phyloP scores from a whole-genome alignment of 64 coral and sea anemone species.

The Actinia tenebrosa region DNA sequence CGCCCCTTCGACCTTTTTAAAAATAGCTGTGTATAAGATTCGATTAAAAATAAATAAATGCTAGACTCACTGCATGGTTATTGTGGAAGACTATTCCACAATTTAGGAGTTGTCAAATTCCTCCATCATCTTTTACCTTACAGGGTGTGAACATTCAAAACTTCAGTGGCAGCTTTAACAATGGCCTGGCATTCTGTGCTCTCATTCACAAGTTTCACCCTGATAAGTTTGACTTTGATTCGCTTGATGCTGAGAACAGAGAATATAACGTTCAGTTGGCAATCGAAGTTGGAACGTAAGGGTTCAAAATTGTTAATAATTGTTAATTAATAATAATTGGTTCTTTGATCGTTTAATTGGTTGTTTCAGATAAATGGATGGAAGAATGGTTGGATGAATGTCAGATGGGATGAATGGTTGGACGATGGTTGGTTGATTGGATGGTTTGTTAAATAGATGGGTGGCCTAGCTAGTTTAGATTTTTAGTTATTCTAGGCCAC shows the following conservation, averaged over 20 bases:
- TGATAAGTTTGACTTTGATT: conserved; percentile 62
- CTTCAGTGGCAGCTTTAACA: conserved; percentile 68
- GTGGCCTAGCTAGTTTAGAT: no score
- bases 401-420: no score
- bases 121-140: conserved; percentile 10
- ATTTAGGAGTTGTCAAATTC: no score
- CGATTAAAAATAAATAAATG: no score
- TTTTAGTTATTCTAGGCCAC: no score
- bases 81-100: no score
- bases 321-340: no score
- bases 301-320: no score
- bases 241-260: conserved; percentile 53
- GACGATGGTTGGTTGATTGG: not conserved
- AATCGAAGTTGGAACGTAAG: conserved; percentile 68
- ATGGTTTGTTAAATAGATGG: not conserved
- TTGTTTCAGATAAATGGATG: not conserved
- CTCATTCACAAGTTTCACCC: conserved; percentile 92
- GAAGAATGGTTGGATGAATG: not conserved
- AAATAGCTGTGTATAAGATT: no score
- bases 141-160: conserved; percentile 78
- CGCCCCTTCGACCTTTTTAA: no score
- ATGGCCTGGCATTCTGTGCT: conserved; percentile 67
- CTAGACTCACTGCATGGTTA: no score
- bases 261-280: conserved; percentile 55
- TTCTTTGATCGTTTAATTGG: no score